Evolutionary conservation across 2,797 vertebrate genomes (phyloP).

Genomic region (Thalassophryne amazonica): DNA sequence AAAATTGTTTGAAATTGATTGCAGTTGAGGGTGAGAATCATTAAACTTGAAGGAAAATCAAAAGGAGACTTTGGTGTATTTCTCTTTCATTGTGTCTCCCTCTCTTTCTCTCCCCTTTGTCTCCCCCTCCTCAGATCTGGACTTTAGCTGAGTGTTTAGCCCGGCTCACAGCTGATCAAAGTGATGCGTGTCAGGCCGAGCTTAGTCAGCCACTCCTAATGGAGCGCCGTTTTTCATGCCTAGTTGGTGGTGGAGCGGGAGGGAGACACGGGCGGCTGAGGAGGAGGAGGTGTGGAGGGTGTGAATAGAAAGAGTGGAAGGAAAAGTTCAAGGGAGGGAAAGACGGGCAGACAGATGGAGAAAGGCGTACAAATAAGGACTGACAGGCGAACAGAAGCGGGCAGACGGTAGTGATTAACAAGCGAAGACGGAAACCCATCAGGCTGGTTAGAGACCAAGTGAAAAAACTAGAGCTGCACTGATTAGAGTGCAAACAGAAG

Average conservation of each 20-base stretch:
- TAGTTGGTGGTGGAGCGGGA: slow-evolving; percentile 72
- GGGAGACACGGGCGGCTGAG: slow-evolving; percentile 33
- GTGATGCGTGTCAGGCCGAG: slow-evolving; percentile 67
- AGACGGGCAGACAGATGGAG: slow-evolving; percentile 6
- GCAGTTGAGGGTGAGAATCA: too few species aligned
- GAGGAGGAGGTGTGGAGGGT: neutral
- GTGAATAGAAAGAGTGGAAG: slow-evolving; percentile 35
- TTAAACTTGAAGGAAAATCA: too few species aligned
- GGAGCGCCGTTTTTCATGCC: slow-evolving; percentile 77
- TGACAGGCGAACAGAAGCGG: slow-evolving; percentile 3
- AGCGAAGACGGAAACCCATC: too few species aligned
- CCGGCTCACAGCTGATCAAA: slow-evolving; percentile 73
- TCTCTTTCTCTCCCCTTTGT: slow-evolving; percentile 24
- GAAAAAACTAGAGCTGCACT: too few species aligned
- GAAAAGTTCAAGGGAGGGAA: slow-evolving; percentile 28
- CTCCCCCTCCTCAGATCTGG: slow-evolving; percentile 28
- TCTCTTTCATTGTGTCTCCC: slow-evolving; percentile 14
- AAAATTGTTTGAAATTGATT: too few species aligned
- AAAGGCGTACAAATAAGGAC: neutral
- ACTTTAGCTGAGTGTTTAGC: slow-evolving; percentile 71
- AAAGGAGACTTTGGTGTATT: too few species aligned
- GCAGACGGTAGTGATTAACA: slow-evolving; percentile 16
- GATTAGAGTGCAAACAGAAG: too few species aligned
- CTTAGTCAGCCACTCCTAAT: slow-evolving; percentile 73
- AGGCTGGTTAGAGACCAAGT: too few species aligned